A percentile compares a stretch with the other conserved stretches of the same genome.
phyloP scores from a whole-genome alignment of 2,797 vertebrate species.

The Macropodus opercularis region DNA sequence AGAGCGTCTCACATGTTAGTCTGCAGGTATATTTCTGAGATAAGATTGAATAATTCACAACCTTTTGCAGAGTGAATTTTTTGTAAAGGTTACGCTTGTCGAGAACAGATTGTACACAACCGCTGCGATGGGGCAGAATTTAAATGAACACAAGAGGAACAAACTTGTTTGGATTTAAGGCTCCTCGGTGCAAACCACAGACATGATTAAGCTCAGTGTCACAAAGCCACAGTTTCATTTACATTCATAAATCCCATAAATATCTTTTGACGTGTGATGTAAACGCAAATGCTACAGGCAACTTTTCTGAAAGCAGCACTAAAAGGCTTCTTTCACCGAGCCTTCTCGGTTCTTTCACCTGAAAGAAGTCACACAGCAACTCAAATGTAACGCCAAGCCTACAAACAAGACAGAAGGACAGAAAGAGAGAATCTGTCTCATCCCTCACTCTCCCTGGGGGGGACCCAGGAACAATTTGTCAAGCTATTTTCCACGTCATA shows the following conservation, averaged over 20 bases:
- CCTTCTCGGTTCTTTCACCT: constrained; percentile 8
- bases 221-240: constrained; percentile 29
- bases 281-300: constrained; percentile 11
- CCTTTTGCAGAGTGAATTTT: constrained; percentile 37
- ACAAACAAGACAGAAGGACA: constrained; percentile 39
- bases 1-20: constrained; percentile 3
- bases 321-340: constrained; percentile 21
- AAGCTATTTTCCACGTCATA: constrained; percentile 67
- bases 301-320: constrained; percentile 11
- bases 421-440: constrained; percentile 56
- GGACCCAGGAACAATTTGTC: constrained; percentile 67
- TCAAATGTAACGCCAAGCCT: constrained; percentile 35
- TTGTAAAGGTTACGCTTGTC: constrained; percentile 62
- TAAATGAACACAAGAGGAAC: constrained; percentile 42
- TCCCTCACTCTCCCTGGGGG: constrained; percentile 55
- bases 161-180: constrained; percentile 37
- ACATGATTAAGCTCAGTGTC: constrained; percentile 31
- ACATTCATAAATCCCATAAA: constrained; percentile 29
- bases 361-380: constrained; percentile 17
- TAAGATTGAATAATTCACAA: constrained; percentile 55
- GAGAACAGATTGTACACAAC: constrained; percentile 66
- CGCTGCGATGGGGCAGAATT: constrained; percentile 39
- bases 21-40: constrained; percentile 33
- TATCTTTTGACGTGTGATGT: constrained; percentile 13
- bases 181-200: constrained; percentile 4